Evolutionary conservation across 2,797 vertebrate species (phyloP), one percentile per base, ranked within the genome.

Genomic region (Clarias pachynema): DNA sequence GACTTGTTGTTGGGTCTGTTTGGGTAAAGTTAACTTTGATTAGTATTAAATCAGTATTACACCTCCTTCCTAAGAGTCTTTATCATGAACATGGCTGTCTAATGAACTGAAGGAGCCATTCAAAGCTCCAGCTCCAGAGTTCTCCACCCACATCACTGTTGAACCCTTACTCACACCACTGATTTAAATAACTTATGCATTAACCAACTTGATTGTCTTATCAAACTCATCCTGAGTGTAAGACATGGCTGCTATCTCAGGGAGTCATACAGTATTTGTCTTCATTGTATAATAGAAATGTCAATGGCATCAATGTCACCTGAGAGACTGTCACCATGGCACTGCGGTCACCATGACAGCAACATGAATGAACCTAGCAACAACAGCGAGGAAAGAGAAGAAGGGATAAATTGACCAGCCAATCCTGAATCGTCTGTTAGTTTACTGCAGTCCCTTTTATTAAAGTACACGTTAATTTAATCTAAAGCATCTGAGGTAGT

Each of bases 351-450:
- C 69, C 62, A 44, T 77, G 74, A 56, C 15, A 1, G 44, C 72
- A 29, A 29, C 44, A 65, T 53, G 31, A 15, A 31, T 59, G 12
- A 83, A 73, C 84, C 60, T 79, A 86, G 87, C 72, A 87, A 81
- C 84, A 86, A 65, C 31, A 73, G 59, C 12, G n/a, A 66, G 68
- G 80, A 77, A 31, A 37, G 29, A 77, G 40, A 77, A 37, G 65
- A 37, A 12, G n/a, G 70, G 65, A 69, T 66, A 40, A 10, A 40
- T n/a, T 24, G 31, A 37, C 57, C 37, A 7, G 72, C 16, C 12
- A n/a, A 5, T 37, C 7, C 8, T 22, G 34, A 2, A 44, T 44
- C 1, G 6, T 16, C 18, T 4, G 4, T 37, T 37, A 37, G 68
- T 37, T 37, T 37, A 70, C 37, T 12, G 66, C 59, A 24, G 44